Conservation (phyloP, 2,113 vertebrate species). For the Martes martes region DNA sequence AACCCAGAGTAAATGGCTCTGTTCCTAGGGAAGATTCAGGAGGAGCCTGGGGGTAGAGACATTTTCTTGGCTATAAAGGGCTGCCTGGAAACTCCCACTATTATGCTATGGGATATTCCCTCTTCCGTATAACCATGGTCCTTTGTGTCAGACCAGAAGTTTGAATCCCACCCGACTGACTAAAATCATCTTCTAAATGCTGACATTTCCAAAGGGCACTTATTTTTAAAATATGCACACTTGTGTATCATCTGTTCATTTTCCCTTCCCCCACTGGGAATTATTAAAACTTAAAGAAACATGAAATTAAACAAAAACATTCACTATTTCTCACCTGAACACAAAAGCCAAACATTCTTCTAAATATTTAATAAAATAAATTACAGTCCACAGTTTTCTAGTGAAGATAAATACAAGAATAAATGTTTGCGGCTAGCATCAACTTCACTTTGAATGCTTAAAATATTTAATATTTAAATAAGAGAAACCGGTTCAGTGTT, state of each 20-base stretch:
- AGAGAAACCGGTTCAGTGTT: slow-evolving; percentile 24
- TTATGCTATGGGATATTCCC: neutral
- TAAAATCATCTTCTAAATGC: neutral
- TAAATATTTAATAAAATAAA: slow-evolving; percentile 71
- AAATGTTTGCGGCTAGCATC: slow-evolving; percentile 48
- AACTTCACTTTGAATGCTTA: slow-evolving; percentile 54
- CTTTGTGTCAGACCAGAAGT: neutral
- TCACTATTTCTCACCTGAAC: slow-evolving; percentile 55
- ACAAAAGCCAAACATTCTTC: slow-evolving; percentile 55
- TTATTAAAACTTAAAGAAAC: neutral
- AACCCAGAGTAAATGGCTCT: neutral
- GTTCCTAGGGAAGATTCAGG: neutral
- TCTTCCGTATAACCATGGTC: neutral
- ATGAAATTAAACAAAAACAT: slow-evolving; percentile 30
- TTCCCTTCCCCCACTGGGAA: neutral
- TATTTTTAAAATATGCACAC: slow-evolving; percentile 34
- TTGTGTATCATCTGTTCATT: neutral
- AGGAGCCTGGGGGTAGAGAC: neutral
- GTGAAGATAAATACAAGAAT: slow-evolving; percentile 65
- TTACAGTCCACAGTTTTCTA: slow-evolving; percentile 74
- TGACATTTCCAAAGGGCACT: slow-evolving; percentile 1
- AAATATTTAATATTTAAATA: slow-evolving; percentile 57
- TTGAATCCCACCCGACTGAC: neutral
- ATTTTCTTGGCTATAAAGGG: neutral
- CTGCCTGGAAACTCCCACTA: neutral